Percentiles rank a stretch among this genome's conserved stretches.
Conservation (phyloP, 2,888 invertebrate genomes). For the Xestia xanthographa region DNA sequence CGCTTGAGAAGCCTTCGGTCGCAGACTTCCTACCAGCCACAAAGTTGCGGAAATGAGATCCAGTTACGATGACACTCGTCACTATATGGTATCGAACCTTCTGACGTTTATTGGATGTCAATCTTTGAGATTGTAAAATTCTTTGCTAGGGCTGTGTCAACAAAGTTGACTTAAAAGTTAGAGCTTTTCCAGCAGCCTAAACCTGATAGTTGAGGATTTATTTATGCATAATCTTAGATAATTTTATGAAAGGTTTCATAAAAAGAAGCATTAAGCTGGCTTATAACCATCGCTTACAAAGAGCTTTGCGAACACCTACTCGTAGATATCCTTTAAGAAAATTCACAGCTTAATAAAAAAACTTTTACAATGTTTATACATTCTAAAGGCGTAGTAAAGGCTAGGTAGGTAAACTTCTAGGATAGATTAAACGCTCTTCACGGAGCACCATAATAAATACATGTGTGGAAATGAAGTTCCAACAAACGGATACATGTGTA, state of each 20-base stretch:
- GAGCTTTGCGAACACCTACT: neutral
- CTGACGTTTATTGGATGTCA: slow-evolving; percentile 59
- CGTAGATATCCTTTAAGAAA: neutral
- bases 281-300: neutral
- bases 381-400: no score
- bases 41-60: slow-evolving; percentile 64
- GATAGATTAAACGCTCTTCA: neutral
- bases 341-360: neutral
- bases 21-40: slow-evolving; percentile 45
- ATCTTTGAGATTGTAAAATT: slow-evolving; percentile 37
- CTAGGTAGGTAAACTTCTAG: neutral
- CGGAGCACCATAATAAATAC: neutral
- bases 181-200: neutral
- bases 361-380: neutral
- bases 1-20: slow-evolving; percentile 9
- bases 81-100: slow-evolving; percentile 35
- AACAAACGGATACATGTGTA: neutral
- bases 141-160: slow-evolving; percentile 29
- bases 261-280: neutral
- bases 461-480: neutral
- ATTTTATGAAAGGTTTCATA: neutral
- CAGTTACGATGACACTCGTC: slow-evolving; percentile 42
- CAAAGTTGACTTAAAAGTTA: neutral
- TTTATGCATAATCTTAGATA: neutral
- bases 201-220: no score